These are phyloP conservation scores for Drosophila aldrichi DNA, from an alignment of 2,888 invertebrate genomes.

Conservation along the genomic window DNA sequence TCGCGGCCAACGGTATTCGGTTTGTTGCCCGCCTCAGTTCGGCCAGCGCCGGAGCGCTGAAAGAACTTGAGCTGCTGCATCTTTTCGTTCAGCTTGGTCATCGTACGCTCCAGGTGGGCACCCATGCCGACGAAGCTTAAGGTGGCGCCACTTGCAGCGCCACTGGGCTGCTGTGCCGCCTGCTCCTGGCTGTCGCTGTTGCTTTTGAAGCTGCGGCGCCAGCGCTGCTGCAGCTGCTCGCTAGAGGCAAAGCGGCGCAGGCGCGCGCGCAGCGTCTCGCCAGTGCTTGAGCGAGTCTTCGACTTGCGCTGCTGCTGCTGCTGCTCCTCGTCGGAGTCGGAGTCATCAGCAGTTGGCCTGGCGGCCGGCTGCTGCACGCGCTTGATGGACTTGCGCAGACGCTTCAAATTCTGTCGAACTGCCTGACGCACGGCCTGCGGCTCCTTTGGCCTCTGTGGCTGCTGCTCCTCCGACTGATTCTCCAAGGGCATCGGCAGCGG, in stretches of 20 bases:
- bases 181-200: conserved; percentile 59
- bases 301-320: not conserved
- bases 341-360: conserved; percentile 27
- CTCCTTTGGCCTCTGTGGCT: not conserved
- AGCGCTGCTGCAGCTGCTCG: conserved; percentile 75
- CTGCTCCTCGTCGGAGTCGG: conserved; percentile 35
- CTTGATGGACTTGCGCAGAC: conserved; percentile 77
- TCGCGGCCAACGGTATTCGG: conserved; percentile 50
- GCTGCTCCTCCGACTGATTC: conserved; percentile 2
- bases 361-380: conserved; percentile 40
- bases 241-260: conserved; percentile 69
- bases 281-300: conserved; percentile 13
- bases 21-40: conserved; percentile 27
- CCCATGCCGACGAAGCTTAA: conserved; percentile 19
- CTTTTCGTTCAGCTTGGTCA: conserved; percentile 78
- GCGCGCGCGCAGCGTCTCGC: conserved; percentile 64
- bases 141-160: conserved; percentile 20
- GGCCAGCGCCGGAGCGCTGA: conserved; percentile 13
- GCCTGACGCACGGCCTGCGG: conserved; percentile 38
- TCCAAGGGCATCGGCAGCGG: conserved; percentile 56
- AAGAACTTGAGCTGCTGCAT: conserved; percentile 80
- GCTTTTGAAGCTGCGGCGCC: conserved; percentile 78
- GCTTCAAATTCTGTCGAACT: conserved; percentile 77
- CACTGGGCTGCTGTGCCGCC: conserved; percentile 43
- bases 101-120: conserved; percentile 69